Evolutionary conservation across 2,113 vertebrate genomes (phyloP), one percentile per base, ranked within the genome.

Genomic region (Redunca redunca): DNA sequence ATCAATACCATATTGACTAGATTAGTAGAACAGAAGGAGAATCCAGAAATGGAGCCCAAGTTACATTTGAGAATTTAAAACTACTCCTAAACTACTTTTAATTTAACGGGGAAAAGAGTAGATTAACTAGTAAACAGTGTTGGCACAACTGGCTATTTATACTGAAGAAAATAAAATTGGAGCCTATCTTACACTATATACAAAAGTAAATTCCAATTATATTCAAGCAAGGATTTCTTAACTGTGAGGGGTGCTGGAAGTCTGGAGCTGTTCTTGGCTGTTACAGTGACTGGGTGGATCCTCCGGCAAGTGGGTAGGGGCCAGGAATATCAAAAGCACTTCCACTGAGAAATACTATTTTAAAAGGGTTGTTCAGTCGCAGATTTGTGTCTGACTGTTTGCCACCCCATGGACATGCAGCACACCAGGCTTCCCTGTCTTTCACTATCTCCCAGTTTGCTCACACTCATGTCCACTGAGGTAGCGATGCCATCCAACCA

Each of bases 31-130:
- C 17, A 80, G 28, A 60, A 57, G 53, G n/a, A 84, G 16, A 82
- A 48, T 85, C 26, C 74, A 43, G 71, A 92, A 82, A 83, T 74
- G 78, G 81, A 48, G 16, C n/a, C 40, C 57, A 94, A 10, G 52
- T 43, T 81, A 28, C 90, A 96, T 60, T 80, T 84, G 52, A 95
- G 74, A 92, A 94, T 93, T 94, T 86, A 90, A 97, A 94, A 74
- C 57, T 81, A 95, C 58, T 13, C 4, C 30, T 90, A 33, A 92
- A 86, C 19, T 17, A 84, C n/a, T 84, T 96, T 83, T 50, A 92
- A 3, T 46, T 71, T 86, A 87, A 40, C 80, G 48, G 55, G 57
- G n/a, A 85, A 93, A 64, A 60, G 4, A 57, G 58, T 84, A 85
- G 62, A 15, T 92, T 88, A 60, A 88, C 36, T 90, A 71, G 71